These are phyloP conservation scores for Buteo buteo DNA, from an alignment of 2,113 vertebrate species.

Conservation along the genomic window DNA sequence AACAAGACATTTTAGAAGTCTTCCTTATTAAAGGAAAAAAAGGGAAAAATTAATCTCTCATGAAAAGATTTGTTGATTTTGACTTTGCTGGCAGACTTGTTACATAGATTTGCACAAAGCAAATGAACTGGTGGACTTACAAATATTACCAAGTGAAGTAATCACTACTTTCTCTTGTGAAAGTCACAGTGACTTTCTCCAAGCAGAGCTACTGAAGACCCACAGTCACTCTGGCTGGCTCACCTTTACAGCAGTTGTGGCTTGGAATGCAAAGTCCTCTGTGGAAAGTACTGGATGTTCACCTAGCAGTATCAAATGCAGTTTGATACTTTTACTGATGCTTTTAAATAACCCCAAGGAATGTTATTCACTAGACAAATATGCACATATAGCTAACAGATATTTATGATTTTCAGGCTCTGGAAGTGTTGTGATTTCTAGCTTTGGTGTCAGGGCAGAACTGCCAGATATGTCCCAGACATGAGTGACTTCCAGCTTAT, in stretches of 20 bases:
- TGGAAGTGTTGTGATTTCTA: neutral
- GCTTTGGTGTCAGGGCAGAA: neutral
- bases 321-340: neutral
- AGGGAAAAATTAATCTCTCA: neutral
- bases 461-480: neutral
- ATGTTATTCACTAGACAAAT: neutral
- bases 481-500: neutral
- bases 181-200: neutral
- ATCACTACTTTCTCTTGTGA: neutral
- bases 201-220: neutral
- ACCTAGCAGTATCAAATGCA: neutral
- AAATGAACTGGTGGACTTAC: conserved; percentile 1
- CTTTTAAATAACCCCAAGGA: neutral
- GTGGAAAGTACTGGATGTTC: neutral
- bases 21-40: neutral
- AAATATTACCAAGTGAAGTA: neutral
- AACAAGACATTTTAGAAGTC: neutral
- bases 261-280: neutral
- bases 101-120: neutral
- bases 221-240: neutral
- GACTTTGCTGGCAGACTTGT: neutral
- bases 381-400: neutral
- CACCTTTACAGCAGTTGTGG: neutral
- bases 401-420: neutral
- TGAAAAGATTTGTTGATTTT: neutral